Evolutionary conservation across 2,113 vertebrate species (phyloP).

Genomic region (Loxodonta africana): DNA sequence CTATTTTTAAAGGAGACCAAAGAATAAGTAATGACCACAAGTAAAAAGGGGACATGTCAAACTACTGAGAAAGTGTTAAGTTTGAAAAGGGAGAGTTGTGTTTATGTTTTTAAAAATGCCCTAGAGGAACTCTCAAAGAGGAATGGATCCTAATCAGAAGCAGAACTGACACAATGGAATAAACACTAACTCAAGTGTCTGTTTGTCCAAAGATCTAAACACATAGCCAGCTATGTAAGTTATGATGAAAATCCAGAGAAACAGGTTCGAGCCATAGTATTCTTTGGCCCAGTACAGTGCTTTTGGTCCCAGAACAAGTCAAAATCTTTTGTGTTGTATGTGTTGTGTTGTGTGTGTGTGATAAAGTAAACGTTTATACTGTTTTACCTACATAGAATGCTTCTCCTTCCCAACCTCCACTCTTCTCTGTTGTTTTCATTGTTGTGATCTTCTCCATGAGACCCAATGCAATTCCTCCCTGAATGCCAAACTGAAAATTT

Average conservation of each 20-base stretch:
- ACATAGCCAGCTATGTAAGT: background rate
- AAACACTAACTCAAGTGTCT: background rate
- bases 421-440: background rate
- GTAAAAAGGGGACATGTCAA: conserved; percentile 54
- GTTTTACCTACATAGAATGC: background rate
- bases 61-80: conserved; percentile 70
- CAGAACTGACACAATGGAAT: background rate
- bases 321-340: background rate
- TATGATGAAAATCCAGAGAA: background rate
- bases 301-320: conserved; percentile 1
- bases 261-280: background rate
- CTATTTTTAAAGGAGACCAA: conserved; percentile 76
- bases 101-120: background rate
- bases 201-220: background rate
- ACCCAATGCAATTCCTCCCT: background rate
- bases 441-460: background rate
- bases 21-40: conserved; percentile 62
- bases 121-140: conserved; percentile 42
- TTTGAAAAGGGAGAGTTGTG: conserved; percentile 49
- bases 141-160: conserved; percentile 30
- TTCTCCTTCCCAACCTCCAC: background rate
- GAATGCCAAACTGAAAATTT: background rate
- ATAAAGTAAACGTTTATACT: background rate
- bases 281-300: background rate
- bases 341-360: background rate